phyloP scores from a whole-genome alignment of 2,888 invertebrate species.

The Mamestra brassicae region DNA sequence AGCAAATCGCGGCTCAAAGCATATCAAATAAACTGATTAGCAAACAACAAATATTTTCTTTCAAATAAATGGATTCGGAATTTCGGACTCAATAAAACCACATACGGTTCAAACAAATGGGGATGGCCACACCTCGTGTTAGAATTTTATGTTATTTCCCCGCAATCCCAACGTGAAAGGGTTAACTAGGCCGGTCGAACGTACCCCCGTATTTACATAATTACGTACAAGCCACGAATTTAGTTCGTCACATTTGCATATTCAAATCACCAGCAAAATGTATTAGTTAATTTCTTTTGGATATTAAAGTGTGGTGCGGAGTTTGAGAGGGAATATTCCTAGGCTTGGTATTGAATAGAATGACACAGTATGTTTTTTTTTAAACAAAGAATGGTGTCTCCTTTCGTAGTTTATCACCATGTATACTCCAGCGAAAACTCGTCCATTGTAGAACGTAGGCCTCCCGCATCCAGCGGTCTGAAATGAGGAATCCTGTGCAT shows the following conservation, averaged over 20 bases:
- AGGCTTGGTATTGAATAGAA: not conserved
- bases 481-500: no score
- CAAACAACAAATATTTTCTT: conserved; percentile 7
- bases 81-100: not conserved
- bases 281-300: conserved; percentile 53
- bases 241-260: conserved; percentile 59
- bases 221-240: conserved; percentile 57
- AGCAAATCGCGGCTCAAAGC: not conserved
- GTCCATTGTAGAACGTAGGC: no score
- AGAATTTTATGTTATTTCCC: conserved; percentile 30
- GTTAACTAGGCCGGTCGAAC: conserved; percentile 54
- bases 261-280: conserved; percentile 59
- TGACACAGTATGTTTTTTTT: not conserved
- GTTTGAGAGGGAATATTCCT: not conserved
- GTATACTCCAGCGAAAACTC: no score
- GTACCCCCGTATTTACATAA: conserved; percentile 58
- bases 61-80: no score
- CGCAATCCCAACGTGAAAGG: conserved; percentile 36
- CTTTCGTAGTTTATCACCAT: not conserved
- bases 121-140: conserved; percentile 7
- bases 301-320: conserved; percentile 22
- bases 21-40: conserved; percentile 2
- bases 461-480: no score
- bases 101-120: conserved; percentile 10
- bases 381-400: not conserved